These are phyloP conservation scores for Pherbina coryleti DNA, from an alignment of 2,888 invertebrate genomes.

Conservation along the genomic window DNA sequence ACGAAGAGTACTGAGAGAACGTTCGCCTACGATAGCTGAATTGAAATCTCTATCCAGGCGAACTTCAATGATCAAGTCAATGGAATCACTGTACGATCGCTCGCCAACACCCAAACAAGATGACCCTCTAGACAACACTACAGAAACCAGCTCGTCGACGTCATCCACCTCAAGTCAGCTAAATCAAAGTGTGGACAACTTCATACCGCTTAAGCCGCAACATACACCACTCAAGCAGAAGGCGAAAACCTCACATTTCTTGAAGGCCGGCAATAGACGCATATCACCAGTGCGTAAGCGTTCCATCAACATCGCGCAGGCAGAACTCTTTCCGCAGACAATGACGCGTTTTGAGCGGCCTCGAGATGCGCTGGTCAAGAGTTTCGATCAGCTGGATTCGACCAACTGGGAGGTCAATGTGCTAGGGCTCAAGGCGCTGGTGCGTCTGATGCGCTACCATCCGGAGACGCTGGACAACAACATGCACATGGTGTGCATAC, in stretches of 20 bases:
- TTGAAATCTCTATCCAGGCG: conserved; percentile 53
- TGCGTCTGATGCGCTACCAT: conserved; percentile 78
- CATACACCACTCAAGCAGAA: conserved; percentile 63
- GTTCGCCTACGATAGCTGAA: conserved; percentile 55
- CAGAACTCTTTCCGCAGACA: conserved; percentile 62
- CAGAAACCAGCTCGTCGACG: conserved; percentile 60
- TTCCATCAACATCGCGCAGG: conserved; percentile 60
- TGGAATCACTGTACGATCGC: conserved; percentile 62
- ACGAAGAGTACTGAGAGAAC: conserved; percentile 36
- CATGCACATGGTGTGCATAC: conserved; percentile 79
- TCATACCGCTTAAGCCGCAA: conserved; percentile 50
- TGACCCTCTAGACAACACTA: conserved; percentile 55
- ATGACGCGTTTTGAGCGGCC: conserved; percentile 75
- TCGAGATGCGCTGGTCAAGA: conserved; percentile 75
- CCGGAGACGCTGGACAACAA: conserved; percentile 75
- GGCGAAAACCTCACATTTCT: conserved; percentile 64
- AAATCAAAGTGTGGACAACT: conserved; percentile 49
- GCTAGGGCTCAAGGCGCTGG: conserved; percentile 78
- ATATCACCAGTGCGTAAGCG: conserved; percentile 64
- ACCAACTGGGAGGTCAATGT: conserved; percentile 86
- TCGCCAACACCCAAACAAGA: conserved; percentile 54
- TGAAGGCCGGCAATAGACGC: conserved; percentile 59
- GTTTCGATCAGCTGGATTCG: conserved; percentile 77
- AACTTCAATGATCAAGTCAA: conserved; percentile 56
- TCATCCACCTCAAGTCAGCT: conserved; percentile 44